phyloP scores from a whole-genome alignment of 2,888 invertebrate genomes.

The Tenthredo livida region DNA sequence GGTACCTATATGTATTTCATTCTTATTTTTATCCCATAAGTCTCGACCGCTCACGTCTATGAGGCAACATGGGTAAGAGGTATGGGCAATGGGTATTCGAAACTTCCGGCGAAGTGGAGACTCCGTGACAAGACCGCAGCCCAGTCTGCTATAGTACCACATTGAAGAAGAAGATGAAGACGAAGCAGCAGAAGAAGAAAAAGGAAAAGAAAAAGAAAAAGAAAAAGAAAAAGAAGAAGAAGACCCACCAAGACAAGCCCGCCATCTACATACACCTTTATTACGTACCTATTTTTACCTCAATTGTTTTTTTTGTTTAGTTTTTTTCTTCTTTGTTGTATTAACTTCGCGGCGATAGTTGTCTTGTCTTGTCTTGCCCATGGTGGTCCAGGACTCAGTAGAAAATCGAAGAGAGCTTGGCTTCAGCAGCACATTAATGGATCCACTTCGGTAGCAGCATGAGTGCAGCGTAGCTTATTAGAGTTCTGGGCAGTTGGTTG shows the following conservation, averaged over 20 bases:
- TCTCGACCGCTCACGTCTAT: neutral
- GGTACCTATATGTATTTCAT: neutral
- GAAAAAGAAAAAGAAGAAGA: neutral
- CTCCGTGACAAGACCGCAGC: conserved; percentile 1
- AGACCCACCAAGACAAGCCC: neutral
- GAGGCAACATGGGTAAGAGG: neutral
- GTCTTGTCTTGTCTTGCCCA: neutral
- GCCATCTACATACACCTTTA: neutral
- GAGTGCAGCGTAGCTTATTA: conserved; percentile 38
- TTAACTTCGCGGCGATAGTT: conserved; percentile 32
- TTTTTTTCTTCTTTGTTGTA: neutral
- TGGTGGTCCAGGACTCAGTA: neutral
- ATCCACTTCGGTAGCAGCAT: conserved; percentile 42
- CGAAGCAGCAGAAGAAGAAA: too few relatives aligned
- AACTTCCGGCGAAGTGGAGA: conserved; percentile 1
- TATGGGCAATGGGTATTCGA: neutral
- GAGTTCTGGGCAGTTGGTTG: conserved; percentile 9
- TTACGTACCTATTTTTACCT: neutral
- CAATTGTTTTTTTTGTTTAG: neutral
- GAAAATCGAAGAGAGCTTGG: too few relatives aligned
- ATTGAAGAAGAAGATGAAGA: neutral
- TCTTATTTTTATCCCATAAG: neutral
- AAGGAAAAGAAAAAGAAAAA: neutral
- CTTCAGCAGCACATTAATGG: conserved; percentile 12
- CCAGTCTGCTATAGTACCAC: neutral